Evolutionary conservation across 2,797 vertebrate species (phyloP).

Genomic region (Podargus strigoides): DNA sequence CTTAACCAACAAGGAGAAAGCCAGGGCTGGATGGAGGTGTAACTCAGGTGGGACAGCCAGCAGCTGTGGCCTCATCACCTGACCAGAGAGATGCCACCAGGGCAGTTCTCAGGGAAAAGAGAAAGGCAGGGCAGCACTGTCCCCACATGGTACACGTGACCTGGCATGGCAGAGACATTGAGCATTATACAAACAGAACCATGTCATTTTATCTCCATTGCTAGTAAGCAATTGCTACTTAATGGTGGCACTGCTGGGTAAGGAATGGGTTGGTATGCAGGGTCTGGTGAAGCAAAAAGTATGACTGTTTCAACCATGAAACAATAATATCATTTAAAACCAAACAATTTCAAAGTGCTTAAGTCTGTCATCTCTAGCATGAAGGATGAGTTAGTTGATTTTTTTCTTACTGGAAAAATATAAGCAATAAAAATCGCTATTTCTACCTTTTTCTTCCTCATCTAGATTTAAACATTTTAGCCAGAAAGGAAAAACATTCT

Average conservation of each 20-base stretch:
- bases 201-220: not conserved
- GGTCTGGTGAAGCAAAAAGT: not conserved
- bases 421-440: not conserved
- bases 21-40: not conserved
- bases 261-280: not conserved
- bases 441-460: not conserved
- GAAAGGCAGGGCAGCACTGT: not conserved
- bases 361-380: not conserved
- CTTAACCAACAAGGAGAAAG: not conserved
- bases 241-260: not conserved
- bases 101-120: not conserved
- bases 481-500: not conserved
- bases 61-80: not conserved
- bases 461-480: not conserved
- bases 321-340: constrained; percentile 17
- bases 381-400: constrained; percentile 10
- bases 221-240: not conserved
- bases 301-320: not conserved
- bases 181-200: not conserved
- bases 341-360: constrained; percentile 15
- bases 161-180: not conserved
- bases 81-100: not conserved
- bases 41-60: not conserved
- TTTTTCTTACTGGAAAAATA: too few relatives aligned
- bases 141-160: rapidly evolving